Conservation (phyloP, 2,113 vertebrate genomes). For the Lepus americanus region DNA sequence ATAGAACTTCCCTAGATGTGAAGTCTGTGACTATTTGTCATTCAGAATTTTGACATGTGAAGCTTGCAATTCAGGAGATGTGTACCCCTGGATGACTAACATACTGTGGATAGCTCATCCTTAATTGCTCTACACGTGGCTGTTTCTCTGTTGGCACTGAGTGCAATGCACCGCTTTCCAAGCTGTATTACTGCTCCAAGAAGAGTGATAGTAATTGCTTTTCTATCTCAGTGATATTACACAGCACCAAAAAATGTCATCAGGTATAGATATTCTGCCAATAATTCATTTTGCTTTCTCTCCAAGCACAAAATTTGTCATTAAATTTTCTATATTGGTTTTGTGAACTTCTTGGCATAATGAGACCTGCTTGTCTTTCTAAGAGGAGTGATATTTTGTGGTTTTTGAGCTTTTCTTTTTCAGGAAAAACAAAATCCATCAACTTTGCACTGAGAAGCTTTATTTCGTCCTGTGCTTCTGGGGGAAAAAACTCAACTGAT, state of each 20-base stretch:
- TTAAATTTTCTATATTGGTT: conserved; percentile 26
- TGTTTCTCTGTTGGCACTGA: background rate
- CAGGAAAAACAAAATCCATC: background rate
- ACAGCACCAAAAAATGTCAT: conserved; percentile 22
- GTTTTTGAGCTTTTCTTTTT: background rate
- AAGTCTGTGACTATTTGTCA: background rate
- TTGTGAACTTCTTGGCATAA: conserved; percentile 24
- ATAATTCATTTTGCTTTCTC: conserved; percentile 46
- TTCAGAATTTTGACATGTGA: background rate
- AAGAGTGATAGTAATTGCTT: conserved; percentile 25
- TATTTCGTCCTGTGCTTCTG: background rate
- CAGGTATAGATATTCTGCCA: conserved; percentile 26
- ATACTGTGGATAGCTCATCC: background rate
- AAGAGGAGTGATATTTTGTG: background rate
- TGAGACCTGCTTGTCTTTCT: background rate
- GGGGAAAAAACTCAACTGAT: background rate
- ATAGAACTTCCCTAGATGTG: background rate
- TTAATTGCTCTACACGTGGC: background rate
- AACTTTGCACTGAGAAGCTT: background rate
- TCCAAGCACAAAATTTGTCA: conserved; percentile 32
- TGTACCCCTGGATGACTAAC: background rate
- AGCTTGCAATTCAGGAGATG: background rate
- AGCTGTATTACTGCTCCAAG: background rate
- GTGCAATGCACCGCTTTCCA: background rate
- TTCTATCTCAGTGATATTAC: conserved; percentile 28